Conservation (phyloP, 30 jellyfish, hydroid and myxozoan genomes). For the Pelagia noctiluca region DNA sequence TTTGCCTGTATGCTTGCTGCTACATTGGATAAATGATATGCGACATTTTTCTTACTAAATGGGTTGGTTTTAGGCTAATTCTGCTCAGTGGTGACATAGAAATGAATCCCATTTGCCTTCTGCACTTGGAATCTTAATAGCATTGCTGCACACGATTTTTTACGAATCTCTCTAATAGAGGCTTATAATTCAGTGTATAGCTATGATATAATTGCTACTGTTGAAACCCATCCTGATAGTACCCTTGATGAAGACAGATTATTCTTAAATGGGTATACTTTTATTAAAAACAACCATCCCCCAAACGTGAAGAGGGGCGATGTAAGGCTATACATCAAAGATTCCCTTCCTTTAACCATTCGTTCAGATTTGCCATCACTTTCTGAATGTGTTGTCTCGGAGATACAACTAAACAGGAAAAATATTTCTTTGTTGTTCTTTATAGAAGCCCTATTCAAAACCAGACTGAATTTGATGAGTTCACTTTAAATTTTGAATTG, state of each 20-base stretch:
- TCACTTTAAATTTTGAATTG: too few species aligned
- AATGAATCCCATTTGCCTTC: too few species aligned
- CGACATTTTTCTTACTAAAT: too few species aligned
- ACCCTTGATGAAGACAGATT: not conserved
- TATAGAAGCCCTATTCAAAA: conserved; percentile 18
- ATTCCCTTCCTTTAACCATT: not conserved
- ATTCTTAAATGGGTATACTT: not conserved
- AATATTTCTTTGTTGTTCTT: not conserved
- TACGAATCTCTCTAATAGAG: too few species aligned
- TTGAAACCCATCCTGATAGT: conserved; percentile 3
- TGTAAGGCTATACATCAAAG: conserved; percentile 7
- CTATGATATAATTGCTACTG: conserved; percentile 4
- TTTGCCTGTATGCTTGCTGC: too few species aligned
- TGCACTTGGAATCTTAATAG: too few species aligned
- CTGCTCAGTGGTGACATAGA: too few species aligned
- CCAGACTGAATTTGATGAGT: conserved; percentile 11
- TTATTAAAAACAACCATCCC: conserved; percentile 5
- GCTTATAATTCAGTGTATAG: too few species aligned
- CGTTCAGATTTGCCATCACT: not conserved
- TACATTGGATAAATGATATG: too few species aligned
- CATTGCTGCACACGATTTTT: too few species aligned
- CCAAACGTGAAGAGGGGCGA: not conserved
- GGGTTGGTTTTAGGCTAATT: too few species aligned
- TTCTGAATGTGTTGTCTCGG: conserved; percentile 12
- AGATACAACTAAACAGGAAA: conserved; percentile 7